Conservation (phyloP, 1,140 invertebrate species). For the Acromyrmex echinatior region DNA sequence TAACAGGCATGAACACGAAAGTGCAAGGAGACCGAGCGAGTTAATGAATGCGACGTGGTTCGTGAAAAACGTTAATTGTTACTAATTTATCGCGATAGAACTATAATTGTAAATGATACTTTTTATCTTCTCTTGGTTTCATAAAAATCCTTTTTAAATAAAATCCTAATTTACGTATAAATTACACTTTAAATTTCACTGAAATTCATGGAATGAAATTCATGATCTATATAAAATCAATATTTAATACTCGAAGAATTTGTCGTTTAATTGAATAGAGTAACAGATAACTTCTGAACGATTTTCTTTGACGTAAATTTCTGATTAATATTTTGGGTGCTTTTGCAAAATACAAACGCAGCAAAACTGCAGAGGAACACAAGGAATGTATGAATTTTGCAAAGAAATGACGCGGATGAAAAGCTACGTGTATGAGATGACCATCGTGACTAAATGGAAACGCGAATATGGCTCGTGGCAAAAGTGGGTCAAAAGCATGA, state of each 20-base stretch:
- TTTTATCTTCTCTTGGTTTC: background rate
- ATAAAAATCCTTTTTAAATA: background rate
- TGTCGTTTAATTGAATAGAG: background rate
- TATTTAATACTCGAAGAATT: background rate
- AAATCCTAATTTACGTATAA: background rate
- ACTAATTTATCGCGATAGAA: background rate
- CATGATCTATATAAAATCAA: background rate
- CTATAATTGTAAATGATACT: background rate
- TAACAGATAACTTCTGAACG: background rate
- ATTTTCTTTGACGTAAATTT: background rate
- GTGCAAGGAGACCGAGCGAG: constrained; percentile 60
- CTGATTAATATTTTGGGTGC: background rate
- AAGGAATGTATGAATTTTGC: background rate
- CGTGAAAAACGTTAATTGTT: constrained; percentile 34
- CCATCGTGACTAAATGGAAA: constrained; percentile 4
- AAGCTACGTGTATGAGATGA: background rate
- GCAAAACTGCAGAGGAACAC: background rate
- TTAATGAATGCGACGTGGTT: constrained; percentile 68
- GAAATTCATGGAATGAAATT: background rate
- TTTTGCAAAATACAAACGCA: background rate
- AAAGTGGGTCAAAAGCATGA: constrained; percentile 34
- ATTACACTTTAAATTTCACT: background rate
- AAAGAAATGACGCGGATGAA: background rate
- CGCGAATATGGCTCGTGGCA: background rate
- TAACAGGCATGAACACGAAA: constrained; percentile 76